Evolutionary conservation across 2,888 invertebrate genomes (phyloP), one percentile per base, ranked within the genome.

Genomic region (Orchesella flavescens): DNA sequence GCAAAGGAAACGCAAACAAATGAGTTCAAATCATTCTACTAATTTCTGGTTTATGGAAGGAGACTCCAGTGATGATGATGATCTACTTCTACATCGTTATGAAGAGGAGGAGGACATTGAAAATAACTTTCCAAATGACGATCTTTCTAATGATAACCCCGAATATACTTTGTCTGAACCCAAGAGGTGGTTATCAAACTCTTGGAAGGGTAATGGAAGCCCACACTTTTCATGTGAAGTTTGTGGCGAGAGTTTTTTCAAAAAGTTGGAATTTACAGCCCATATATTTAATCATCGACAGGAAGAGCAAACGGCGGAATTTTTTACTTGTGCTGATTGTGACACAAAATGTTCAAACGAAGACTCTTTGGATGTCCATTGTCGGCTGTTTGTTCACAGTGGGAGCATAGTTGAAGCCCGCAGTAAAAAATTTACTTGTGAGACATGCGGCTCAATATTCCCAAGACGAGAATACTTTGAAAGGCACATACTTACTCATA

Each of bases 151-250:
- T 21, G 66, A 17, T 53, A 24, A 9, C 15, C 12, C 1, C 7
- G 68, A 63, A 9, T 44, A 69, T 3, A n/a, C 15, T 19, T 1
- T 13, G 13, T 7, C 44, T 2, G n/a, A 69, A 15, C 21, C 21
- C 0, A 21, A 74, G 10, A 34, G 68, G 1, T 83, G 83, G 83
- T 49, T 72, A 3, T 71, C 75, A 0, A 77, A 68, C 23, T 63
- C 61, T 2, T 83, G 83, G 83, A 83, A 77, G 13, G 83, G 83
- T 3, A 24, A 19, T 13, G 83, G 76, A 0, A 24, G 66, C 7
- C 66, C 65, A 5, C 83, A 83, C 21, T 83, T 83, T 46, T 77
- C 83, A 0, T 83, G 83, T 23, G 83, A 83, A 24, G 63, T 65
- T 23, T 83, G 83, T 17, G 46, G 44, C 1, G 34, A 61, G 46